These are phyloP conservation scores for Sebastes umbrosus DNA, from an alignment of 2,797 vertebrate species.

Conservation along the genomic window DNA sequence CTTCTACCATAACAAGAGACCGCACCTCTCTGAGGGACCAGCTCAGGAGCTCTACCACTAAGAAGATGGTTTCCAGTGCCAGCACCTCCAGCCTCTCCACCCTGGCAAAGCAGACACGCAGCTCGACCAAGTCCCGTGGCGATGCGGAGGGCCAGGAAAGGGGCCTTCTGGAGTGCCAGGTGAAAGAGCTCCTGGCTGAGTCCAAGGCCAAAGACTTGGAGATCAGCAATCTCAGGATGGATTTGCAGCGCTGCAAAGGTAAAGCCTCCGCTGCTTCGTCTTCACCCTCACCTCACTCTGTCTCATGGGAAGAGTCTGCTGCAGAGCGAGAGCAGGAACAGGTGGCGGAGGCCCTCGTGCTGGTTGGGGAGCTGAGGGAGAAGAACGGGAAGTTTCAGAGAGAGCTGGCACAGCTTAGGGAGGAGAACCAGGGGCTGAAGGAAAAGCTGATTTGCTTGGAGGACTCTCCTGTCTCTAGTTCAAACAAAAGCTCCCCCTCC, in stretches of 20 bases:
- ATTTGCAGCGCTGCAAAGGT: constrained; percentile 88
- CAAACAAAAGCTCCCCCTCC: constrained; percentile 74
- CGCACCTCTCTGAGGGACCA: constrained; percentile 85
- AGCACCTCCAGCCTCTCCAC: constrained; percentile 89
- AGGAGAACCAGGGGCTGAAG: constrained; percentile 91
- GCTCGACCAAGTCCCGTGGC: constrained; percentile 81
- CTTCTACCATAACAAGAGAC: constrained; percentile 85
- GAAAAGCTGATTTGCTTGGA: constrained; percentile 90
- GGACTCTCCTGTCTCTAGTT: constrained; percentile 80
- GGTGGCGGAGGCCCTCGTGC: constrained; percentile 77
- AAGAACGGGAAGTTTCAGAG: constrained; percentile 91
- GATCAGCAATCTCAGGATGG: constrained; percentile 91
- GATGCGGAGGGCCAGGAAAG: constrained; percentile 86
- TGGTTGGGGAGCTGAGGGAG: constrained; percentile 88
- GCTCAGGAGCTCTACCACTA: constrained; percentile 76
- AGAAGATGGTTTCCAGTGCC: constrained; percentile 89
- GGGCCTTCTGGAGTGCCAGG: constrained; percentile 89
- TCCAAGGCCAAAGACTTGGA: constrained; percentile 95
- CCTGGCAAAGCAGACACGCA: constrained; percentile 87
- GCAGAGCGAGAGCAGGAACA: constrained; percentile 73
- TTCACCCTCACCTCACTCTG: constrained; percentile 50
- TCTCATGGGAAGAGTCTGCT: constrained; percentile 56
- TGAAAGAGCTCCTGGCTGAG: constrained; percentile 93
- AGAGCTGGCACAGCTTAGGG: constrained; percentile 87
- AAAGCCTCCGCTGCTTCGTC: constrained; percentile 68